These are phyloP conservation scores for Xenotilapia caudafasciata DNA, from an alignment of 2,113 vertebrate species.

Conservation along the genomic window DNA sequence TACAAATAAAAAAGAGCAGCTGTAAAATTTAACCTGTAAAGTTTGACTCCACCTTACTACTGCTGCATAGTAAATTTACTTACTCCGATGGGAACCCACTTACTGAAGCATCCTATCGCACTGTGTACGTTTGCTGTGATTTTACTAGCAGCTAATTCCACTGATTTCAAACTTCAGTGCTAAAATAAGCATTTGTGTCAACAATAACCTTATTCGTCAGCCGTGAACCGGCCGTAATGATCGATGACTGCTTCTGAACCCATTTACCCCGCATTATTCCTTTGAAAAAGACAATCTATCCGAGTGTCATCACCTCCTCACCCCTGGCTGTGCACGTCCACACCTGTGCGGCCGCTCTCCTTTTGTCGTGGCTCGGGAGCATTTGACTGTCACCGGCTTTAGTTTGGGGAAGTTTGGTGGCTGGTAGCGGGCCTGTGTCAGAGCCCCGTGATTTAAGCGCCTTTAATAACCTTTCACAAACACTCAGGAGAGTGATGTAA, in stretches of 20 bases:
- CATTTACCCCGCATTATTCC: conserved; percentile 42
- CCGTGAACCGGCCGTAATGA: conserved; percentile 10
- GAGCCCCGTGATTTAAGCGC: conserved; percentile 56
- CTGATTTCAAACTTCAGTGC: not conserved
- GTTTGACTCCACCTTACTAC: not conserved
- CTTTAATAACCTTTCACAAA: conserved; percentile 75
- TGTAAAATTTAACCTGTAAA: not conserved
- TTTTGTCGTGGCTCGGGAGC: not conserved
- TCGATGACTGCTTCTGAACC: conserved; percentile 45
- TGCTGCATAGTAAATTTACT: not conserved
- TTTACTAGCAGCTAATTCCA: not conserved
- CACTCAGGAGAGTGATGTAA: conserved; percentile 62
- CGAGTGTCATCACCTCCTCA: conserved; percentile 6
- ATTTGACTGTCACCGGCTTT: not conserved
- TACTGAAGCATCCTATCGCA: not conserved
- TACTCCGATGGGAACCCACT: not conserved
- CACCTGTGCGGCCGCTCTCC: not conserved
- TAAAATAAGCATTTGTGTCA: not conserved
- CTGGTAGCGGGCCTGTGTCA: conserved; percentile 11
- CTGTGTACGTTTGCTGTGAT: not conserved
- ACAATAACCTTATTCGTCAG: not conserved
- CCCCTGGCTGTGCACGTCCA: not conserved
- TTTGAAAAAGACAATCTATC: conserved; percentile 28
- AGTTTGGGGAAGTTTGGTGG: conserved; percentile 43
- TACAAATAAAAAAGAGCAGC: not conserved